Evolutionary conservation across 2,113 vertebrate genomes (phyloP), one percentile per base, ranked within the genome.

Genomic region (Strix aluco): DNA sequence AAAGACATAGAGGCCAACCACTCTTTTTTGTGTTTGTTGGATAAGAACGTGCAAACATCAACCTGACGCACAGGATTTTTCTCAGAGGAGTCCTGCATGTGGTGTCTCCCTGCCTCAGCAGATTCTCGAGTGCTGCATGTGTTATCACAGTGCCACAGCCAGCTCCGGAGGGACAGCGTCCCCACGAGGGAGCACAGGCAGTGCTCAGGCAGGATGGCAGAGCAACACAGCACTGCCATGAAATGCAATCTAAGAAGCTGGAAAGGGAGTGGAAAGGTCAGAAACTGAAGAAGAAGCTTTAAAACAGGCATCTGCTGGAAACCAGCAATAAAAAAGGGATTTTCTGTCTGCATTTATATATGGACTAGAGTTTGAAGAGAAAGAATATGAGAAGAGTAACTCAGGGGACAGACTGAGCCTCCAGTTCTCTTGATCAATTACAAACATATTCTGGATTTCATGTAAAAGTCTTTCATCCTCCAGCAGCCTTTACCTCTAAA

Each of bases 151-250:
- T 57, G 57, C 27, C 57, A 61, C 51, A 63, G 83, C 47, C 47
- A 77, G 63, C 57, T 74, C 69, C 4, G 0, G 51, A 19, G 84
- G 46, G 32, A n/a, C 38, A 69, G 34, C 30, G 1, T 59, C 29
- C 49, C 69, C 19, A 6, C 1, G 3, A 58, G 30, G 42, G 72
- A 86, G 59, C 58, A 47, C 29, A 32, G 22, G 36, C 57, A 85
- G 70, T 5, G 8, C 42, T 40, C 26, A 52, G 15, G 27, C 23
- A 51, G 44, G n/a, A 46, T 5, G 7, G 42, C 40, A 91, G 44
- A 17, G 8, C 59, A 82, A 69, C 0, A 0, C 34, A 72, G 22
- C 12, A 21, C 26, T 72, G 40, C 23, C 4, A 3, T 18, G 34
- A 94, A 69, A 73, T 54, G 27, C 27, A 72, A 14, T 5, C 34